phyloP scores from a whole-genome alignment of 2,113 vertebrate genomes.

The Spea bombifrons region DNA sequence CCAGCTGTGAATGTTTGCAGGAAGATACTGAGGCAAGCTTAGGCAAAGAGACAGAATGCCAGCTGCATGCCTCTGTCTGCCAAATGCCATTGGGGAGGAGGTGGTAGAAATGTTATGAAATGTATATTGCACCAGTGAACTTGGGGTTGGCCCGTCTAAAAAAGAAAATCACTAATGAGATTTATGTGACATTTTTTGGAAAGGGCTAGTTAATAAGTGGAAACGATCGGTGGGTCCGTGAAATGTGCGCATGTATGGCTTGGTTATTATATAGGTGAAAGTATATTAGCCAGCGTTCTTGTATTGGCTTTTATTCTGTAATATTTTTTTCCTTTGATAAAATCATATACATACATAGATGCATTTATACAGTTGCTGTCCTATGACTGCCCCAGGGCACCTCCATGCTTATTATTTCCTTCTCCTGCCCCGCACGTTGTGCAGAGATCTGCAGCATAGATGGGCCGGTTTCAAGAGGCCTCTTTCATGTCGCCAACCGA shows the following conservation, averaged over 20 bases:
- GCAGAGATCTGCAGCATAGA: too few species aligned
- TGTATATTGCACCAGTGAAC: constrained; percentile 9
- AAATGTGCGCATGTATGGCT: background rate
- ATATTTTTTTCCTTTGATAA: too few species aligned
- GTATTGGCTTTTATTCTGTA: too few species aligned
- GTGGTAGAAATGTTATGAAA: constrained; percentile 31
- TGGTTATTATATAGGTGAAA: too few species aligned
- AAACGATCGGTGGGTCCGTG: background rate
- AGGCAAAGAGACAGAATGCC: background rate
- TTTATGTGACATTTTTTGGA: background rate
- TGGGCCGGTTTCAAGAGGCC: too few species aligned
- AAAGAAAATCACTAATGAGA: background rate
- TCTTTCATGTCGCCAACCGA: too few species aligned
- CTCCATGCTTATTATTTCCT: too few species aligned
- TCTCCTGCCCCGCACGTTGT: too few species aligned
- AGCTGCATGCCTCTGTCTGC: background rate
- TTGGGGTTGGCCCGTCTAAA: background rate
- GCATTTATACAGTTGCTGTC: too few species aligned
- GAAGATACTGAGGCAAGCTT: constrained; percentile 7
- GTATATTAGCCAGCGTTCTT: too few species aligned
- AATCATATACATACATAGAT: too few species aligned
- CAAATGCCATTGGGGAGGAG: constrained; percentile 19
- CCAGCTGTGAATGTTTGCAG: constrained; percentile 25
- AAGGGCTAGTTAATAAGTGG: background rate
- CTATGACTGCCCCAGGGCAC: too few species aligned